phyloP scores from a whole-genome alignment of 2,113 vertebrate genomes.

The Pomatostomus ruficeps region DNA sequence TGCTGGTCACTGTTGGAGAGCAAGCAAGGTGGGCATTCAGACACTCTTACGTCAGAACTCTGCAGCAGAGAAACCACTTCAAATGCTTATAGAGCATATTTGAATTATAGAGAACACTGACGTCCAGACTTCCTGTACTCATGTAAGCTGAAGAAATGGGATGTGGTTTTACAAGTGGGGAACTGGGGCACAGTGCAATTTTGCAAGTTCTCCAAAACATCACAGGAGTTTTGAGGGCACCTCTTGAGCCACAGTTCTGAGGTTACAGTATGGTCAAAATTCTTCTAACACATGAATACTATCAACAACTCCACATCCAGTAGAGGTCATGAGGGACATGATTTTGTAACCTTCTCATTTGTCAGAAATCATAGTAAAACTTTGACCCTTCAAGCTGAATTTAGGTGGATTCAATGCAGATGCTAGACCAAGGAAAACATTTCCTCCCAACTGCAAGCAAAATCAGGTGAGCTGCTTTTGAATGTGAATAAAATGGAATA shows the following conservation, averaged over 20 bases:
- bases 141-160: rapidly evolving
- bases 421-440: background rate
- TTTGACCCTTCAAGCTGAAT: background rate
- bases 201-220: background rate
- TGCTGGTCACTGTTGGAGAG: background rate
- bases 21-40: background rate
- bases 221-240: background rate
- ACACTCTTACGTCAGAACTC: background rate
- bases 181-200: background rate
- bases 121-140: background rate
- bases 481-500: background rate
- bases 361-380: background rate
- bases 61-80: background rate
- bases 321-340: background rate
- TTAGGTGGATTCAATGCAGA: background rate
- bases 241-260: background rate
- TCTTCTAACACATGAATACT: background rate
- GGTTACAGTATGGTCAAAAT: background rate
- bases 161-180: background rate
- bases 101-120: background rate
- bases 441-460: background rate
- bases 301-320: background rate
- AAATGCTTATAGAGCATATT: background rate
- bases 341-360: background rate
- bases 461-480: background rate